Conservation (phyloP, 2,888 invertebrate species). For the Lamproptera curius region DNA sequence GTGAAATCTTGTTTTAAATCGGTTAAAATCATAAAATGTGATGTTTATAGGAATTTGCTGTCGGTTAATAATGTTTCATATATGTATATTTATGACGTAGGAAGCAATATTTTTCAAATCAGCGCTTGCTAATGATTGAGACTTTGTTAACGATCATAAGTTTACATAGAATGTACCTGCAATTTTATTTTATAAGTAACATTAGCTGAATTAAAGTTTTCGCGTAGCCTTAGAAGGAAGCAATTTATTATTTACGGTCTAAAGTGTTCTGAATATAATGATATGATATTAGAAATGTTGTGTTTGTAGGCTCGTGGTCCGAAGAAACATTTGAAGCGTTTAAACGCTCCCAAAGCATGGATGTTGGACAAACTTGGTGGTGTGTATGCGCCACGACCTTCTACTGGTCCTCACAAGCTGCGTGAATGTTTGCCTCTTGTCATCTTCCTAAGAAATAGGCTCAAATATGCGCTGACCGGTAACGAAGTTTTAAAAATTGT, state of each 20-base stretch:
- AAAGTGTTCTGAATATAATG: neutral
- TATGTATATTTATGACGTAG: neutral
- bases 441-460: slow-evolving; percentile 96
- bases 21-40: slow-evolving; percentile 39
- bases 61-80: neutral
- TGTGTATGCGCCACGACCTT: slow-evolving; percentile 98
- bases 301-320: slow-evolving; percentile 94
- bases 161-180: neutral
- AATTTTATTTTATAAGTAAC: neutral
- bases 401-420: slow-evolving; percentile 98
- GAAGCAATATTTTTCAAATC: slow-evolving; percentile 11
- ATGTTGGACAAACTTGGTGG: slow-evolving; percentile 99
- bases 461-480: slow-evolving; percentile 98
- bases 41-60: neutral
- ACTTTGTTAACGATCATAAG: neutral
- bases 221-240: neutral
- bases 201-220: neutral
- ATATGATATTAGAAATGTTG: too few species aligned
- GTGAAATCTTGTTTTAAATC: slow-evolving; percentile 41
- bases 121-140: neutral
- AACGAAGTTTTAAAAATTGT: slow-evolving; percentile 98
- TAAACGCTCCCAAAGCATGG: slow-evolving; percentile 99
- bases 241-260: neutral
- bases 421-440: slow-evolving; percentile 97
- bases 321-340: slow-evolving; percentile 99